Base-by-base conservation (phyloP, 2,888 invertebrate species). In the Sesia bembeciformis region DNA sequence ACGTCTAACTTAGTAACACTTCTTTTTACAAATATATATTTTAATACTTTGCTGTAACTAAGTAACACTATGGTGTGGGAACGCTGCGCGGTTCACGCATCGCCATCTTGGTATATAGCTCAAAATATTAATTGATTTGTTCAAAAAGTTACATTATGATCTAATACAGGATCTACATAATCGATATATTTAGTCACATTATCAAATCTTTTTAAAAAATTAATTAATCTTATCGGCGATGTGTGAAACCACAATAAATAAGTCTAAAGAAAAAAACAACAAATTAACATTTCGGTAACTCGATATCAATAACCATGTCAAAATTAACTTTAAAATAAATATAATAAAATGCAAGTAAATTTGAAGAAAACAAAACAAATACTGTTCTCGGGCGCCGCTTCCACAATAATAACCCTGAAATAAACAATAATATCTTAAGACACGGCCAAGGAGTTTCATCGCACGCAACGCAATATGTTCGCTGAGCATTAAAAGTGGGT, bases 301-400 rank as follows among this genome's bases (percentile, higher is more conserved):
- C 46, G 46, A 46, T 46, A 7, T 46, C n/a, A 46, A 46, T 46
- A 46, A 46, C 23, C 46, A 46, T 23, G 58, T 60, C 57, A 52
- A 52, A 53, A 57, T 56, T 58, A 56, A 40, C 41, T 52, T 51
- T 59, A 59, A 57, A 56, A 57, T 66, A 65, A 60, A 58, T 67
- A 67, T 66, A 72, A 74, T 74, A 80, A 82, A 83, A 81, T 82
- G 82, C 83, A 77, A 66, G 54, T 58, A 76, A 78, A 55, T 68
- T 65, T 66, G 59, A 66, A 62, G 62, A 70, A 70, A 70, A 70
- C 63, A 65, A 66, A 66, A 62, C 58, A 66, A 64, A 65, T 58
- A 68, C 64, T 58, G 65, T 66, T 70, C 70, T 63, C 62, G 65
- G 65, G 62, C 66, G 63, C 66, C 70, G 63, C 60, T 68, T 63